These are phyloP conservation scores for Tetraodon nigroviridis DNA, from an alignment of 2,113 vertebrate species.

Conservation along the genomic window DNA sequence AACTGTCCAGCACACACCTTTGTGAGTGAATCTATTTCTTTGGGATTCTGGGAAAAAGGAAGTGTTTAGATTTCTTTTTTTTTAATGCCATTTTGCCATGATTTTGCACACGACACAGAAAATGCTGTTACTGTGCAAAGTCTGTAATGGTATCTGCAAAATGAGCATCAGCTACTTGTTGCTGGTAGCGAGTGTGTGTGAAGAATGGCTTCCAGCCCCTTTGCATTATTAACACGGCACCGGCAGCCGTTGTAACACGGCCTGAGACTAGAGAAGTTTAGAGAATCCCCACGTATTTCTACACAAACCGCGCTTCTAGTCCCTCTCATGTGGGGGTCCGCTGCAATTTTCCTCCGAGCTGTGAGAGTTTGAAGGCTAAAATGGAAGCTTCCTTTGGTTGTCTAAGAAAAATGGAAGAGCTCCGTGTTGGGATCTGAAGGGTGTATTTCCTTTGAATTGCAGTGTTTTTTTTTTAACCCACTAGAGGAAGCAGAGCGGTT, in stretches of 20 bases:
- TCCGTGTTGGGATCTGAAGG: constrained; percentile 18
- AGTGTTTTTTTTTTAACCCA: constrained; percentile 38
- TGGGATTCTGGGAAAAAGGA: no score
- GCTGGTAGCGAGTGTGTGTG: constrained; percentile 68
- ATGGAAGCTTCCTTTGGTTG: constrained; percentile 26
- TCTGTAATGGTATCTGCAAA: constrained; percentile 69
- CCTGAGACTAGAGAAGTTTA: constrained; percentile 7
- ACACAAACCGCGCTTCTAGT: constrained; percentile 34
- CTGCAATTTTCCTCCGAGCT: constrained; percentile 36
- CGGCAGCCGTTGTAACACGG: constrained; percentile 45
- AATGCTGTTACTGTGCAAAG: constrained; percentile 53
- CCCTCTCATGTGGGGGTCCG: constrained; percentile 49
- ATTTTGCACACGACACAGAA: constrained; percentile 39
- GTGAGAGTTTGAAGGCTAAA: constrained; percentile 33
- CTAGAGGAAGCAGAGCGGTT: constrained; percentile 69
- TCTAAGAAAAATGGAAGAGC: constrained; percentile 11
- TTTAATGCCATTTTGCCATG: constrained; percentile 23
- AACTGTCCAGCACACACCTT: background rate
- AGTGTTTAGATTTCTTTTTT: no score
- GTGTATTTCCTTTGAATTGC: background rate
- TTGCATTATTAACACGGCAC: constrained; percentile 42
- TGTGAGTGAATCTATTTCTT: no score
- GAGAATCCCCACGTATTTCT: constrained; percentile 8
- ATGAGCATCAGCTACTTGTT: constrained; percentile 68
- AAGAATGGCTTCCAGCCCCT: constrained; percentile 56